These are phyloP conservation scores for Troides aeacus DNA, from an alignment of 2,888 invertebrate genomes.

Conservation along the genomic window DNA sequence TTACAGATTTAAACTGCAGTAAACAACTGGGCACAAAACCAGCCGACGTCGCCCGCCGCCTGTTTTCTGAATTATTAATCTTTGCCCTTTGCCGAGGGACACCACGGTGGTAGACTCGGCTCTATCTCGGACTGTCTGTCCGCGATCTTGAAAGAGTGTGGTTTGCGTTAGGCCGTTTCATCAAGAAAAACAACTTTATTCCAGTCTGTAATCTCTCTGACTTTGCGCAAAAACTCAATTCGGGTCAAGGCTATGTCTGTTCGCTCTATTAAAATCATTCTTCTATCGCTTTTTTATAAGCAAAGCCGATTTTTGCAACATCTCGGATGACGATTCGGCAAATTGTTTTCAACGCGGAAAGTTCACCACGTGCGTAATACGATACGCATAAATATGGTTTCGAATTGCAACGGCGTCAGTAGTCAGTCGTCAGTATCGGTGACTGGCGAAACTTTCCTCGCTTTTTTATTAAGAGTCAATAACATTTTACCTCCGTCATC, in stretches of 20 bases:
- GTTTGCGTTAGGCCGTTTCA: slow-evolving; percentile 34
- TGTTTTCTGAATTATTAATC: not conserved
- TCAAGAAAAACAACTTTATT: slow-evolving; percentile 34
- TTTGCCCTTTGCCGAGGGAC: not conserved
- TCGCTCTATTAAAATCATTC: slow-evolving; percentile 33
- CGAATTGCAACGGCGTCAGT: not conserved
- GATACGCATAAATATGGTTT: not conserved
- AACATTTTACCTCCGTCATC: not conserved
- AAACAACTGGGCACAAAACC: slow-evolving; percentile 31
- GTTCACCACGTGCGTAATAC: not conserved
- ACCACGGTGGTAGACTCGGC: not conserved
- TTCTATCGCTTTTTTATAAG: slow-evolving; percentile 31
- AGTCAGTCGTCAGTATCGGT: too few species aligned
- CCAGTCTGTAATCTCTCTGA: slow-evolving; percentile 32
- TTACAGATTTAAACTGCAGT: slow-evolving; percentile 25
- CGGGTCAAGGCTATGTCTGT: slow-evolving; percentile 13
- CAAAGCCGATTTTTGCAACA: slow-evolving; percentile 27
- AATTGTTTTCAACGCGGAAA: not conserved
- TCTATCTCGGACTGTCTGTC: slow-evolving; percentile 10
- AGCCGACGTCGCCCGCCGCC: slow-evolving; percentile 13
- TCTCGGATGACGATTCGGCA: not conserved
- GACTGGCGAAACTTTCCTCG: not conserved
- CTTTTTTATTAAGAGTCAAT: not conserved
- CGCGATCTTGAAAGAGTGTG: slow-evolving; percentile 28
- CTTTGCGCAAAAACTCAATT: slow-evolving; percentile 31